A percentile compares a stretch with the other conserved stretches of the same genome.
Conservation (phyloP, 1,140 invertebrate genomes). For the Pseudomyrmex sp. region DNA sequence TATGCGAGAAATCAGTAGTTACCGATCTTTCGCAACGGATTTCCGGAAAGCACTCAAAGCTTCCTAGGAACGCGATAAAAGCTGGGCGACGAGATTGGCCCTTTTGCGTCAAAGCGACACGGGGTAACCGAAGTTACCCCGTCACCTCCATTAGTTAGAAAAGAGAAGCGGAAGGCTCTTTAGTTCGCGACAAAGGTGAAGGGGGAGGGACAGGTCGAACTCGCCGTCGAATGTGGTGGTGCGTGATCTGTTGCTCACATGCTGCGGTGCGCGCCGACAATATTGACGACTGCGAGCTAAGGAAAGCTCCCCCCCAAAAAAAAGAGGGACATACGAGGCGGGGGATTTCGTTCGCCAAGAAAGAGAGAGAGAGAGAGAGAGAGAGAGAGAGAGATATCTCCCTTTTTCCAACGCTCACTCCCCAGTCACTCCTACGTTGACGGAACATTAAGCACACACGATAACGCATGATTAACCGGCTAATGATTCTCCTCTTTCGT, state of each 20-base stretch:
- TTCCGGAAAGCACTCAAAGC: constrained; percentile 40
- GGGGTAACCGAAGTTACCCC: constrained; percentile 30
- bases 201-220: constrained; percentile 22
- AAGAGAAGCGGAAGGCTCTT: constrained; percentile 48
- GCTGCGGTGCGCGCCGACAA: constrained; percentile 78
- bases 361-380: not conserved
- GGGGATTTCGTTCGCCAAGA: constrained; percentile 12
- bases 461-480: constrained; percentile 85
- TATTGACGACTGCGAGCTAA: constrained; percentile 80
- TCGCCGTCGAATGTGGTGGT: constrained; percentile 54
- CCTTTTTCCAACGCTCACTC: constrained; percentile 75
- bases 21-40: constrained; percentile 32
- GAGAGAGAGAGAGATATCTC: constrained; percentile 4
- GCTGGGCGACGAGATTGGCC: constrained; percentile 43
- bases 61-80: constrained; percentile 43
- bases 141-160: constrained; percentile 50
- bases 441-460: constrained; percentile 85
- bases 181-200: constrained; percentile 39
- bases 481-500: constrained; percentile 82
- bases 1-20: constrained; percentile 14
- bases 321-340: not conserved
- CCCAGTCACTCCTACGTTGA: constrained; percentile 83
- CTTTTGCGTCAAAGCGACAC: constrained; percentile 52
- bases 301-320: constrained; percentile 71
- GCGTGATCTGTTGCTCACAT: constrained; percentile 82